Evolutionary conservation across 2,888 invertebrate genomes (phyloP).

Genomic region (Eupithecia tripunctaria): DNA sequence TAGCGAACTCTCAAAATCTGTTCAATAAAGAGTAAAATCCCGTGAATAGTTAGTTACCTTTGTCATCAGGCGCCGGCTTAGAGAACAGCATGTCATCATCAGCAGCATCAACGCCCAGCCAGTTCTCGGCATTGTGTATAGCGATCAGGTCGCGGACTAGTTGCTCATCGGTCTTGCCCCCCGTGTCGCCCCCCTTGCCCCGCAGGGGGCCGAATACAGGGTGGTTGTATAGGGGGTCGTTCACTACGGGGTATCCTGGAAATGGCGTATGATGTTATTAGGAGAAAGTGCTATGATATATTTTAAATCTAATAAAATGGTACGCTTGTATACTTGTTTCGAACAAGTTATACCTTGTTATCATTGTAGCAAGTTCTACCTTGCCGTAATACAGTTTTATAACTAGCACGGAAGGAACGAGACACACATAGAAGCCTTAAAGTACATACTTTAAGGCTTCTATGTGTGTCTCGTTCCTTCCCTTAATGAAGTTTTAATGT

Average conservation of each 20-base stretch:
- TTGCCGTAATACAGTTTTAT: too few species aligned
- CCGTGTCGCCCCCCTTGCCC: conserved; percentile 94
- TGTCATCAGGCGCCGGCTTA: conserved; percentile 88
- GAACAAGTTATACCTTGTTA: too few species aligned
- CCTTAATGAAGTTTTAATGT: too few species aligned
- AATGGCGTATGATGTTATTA: conserved; percentile 11
- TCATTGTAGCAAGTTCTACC: too few species aligned
- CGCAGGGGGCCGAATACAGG: conserved; percentile 97
- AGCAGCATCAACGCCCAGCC: conserved; percentile 95
- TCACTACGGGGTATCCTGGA: conserved; percentile 97
- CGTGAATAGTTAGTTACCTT: conserved; percentile 58
- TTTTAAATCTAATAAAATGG: background rate
- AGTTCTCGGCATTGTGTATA: conserved; percentile 97
- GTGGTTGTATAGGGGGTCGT: conserved; percentile 98
- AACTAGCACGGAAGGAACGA: too few species aligned
- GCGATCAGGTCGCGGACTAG: conserved; percentile 94
- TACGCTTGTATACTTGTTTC: too few species aligned
- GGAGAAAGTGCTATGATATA: background rate
- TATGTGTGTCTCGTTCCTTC: too few species aligned
- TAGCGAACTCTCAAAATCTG: too few species aligned
- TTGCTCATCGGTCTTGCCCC: conserved; percentile 95
- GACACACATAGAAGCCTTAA: too few species aligned
- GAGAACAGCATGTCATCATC: conserved; percentile 94
- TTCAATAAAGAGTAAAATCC: too few species aligned
- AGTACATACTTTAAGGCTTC: too few species aligned